Conservation (phyloP, 2,113 vertebrate genomes). For the Noctilio leporinus region DNA sequence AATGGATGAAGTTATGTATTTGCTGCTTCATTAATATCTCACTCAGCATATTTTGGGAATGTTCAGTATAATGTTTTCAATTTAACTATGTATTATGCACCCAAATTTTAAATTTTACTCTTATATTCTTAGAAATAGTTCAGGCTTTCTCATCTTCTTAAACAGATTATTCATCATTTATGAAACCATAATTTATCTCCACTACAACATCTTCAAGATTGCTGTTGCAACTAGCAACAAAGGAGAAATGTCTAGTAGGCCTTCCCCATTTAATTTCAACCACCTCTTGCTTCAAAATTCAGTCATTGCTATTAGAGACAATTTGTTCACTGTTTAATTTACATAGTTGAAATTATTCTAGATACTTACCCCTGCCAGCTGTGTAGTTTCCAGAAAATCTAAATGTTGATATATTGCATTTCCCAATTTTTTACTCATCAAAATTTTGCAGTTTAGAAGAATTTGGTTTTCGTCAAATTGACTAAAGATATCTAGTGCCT, state of each 20-base stretch:
- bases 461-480: neutral
- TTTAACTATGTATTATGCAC: neutral
- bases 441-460: neutral
- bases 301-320: neutral
- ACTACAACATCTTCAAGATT: neutral
- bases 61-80: neutral
- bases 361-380: neutral
- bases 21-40: neutral
- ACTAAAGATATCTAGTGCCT: neutral
- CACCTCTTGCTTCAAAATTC: neutral
- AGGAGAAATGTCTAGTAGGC: neutral
- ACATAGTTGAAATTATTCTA: neutral
- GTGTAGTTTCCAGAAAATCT: neutral
- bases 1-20: neutral
- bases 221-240: neutral
- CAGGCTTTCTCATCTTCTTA: neutral
- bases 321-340: constrained; percentile 24
- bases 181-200: neutral
- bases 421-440: neutral
- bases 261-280: neutral
- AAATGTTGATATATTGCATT: neutral
- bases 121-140: neutral
- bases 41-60: neutral
- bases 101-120: neutral
- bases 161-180: neutral